phyloP scores from a whole-genome alignment of 2,797 vertebrate genomes.

The Telmatherina bonti region DNA sequence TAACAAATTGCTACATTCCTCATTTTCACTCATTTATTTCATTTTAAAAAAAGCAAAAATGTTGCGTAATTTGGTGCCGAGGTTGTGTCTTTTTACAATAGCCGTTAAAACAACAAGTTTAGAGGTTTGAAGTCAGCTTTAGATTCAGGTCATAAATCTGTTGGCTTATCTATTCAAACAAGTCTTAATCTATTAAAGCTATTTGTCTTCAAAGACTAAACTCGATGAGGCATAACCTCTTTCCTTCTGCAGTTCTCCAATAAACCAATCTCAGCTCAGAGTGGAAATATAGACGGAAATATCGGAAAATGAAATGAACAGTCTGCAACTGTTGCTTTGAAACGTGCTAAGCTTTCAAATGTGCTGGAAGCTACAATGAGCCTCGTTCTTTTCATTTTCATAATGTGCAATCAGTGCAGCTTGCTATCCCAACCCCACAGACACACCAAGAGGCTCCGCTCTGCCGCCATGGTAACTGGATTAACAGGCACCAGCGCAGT shows the following conservation, averaged over 20 bases:
- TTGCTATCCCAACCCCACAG: conserved; percentile 35
- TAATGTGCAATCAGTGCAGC: conserved; percentile 56
- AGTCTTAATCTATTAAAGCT: not conserved
- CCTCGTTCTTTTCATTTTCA: conserved; percentile 55
- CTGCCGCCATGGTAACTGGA: conserved; percentile 77
- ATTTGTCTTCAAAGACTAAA: not conserved
- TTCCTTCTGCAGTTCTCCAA: not conserved
- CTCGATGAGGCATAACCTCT: not conserved
- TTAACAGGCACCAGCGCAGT: conserved; percentile 63
- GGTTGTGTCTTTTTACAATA: not conserved
- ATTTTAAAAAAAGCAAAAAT: not conserved
- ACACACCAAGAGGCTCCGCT: conserved; percentile 39
- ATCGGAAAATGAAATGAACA: conserved; percentile 17
- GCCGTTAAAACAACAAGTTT: not conserved
- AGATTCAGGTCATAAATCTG: not conserved
- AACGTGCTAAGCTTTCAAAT: conserved; percentile 9
- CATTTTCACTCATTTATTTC: not conserved
- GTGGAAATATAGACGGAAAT: conserved; percentile 13
- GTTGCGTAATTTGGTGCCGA: not conserved
- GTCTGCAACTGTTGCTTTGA: not conserved
- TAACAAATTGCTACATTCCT: not conserved
- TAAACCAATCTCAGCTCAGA: not conserved
- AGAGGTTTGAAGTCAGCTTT: not conserved
- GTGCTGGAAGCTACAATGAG: conserved; percentile 28
- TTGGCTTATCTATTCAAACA: not conserved